Evolutionary conservation across 1,140 invertebrate species (phyloP), one percentile per base, ranked within the genome.

Genomic region (Aphis craccivora): DNA sequence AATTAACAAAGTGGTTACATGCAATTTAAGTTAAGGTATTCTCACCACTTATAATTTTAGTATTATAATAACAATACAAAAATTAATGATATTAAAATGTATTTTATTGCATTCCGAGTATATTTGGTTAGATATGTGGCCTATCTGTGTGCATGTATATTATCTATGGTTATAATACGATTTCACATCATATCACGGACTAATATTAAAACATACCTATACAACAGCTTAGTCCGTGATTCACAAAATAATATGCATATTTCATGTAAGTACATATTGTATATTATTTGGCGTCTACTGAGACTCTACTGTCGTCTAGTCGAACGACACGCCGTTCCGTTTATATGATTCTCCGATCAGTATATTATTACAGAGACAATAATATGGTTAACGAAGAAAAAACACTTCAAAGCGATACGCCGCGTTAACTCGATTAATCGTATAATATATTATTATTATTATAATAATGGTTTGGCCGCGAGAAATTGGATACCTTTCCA

Each of bases 321-420:
- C 14, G 0, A 18, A 76, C n/a, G 60, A 76, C 60, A 67, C 30
- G 4, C 14, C 14, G 60, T 60, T 14, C 1, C 60, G 30, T 14
- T 67, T n/a, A n/a, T 67, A 20, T 6, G 60, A 30, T 60, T 30
- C 55, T 5, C 30, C 55, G 55, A n/a, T n/a, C 11, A 4, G 60
- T 67, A 76, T n/a, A 76, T 35, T 76, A 35, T 76, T 76, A 76
- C 30, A n/a, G 60, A 76, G 60, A 76, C 60, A 35, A 76, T 76
- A 76, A 35, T 76, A 76, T 1, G 60, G 60, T n/a, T n/a, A n/a
- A 76, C 30, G 60, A 76, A n/a, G 30, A 67, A 76, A 76, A 86
- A 86, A 86, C 37, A 43, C 83, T 86, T 86, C 83, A 86, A 86
- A 86, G 83, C 40, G 37, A 40, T 30, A 23, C 30, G n/a, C 83